Evolutionary conservation across 2,797 vertebrate species (phyloP).

Genomic region (Craterocephalus amniculus): DNA sequence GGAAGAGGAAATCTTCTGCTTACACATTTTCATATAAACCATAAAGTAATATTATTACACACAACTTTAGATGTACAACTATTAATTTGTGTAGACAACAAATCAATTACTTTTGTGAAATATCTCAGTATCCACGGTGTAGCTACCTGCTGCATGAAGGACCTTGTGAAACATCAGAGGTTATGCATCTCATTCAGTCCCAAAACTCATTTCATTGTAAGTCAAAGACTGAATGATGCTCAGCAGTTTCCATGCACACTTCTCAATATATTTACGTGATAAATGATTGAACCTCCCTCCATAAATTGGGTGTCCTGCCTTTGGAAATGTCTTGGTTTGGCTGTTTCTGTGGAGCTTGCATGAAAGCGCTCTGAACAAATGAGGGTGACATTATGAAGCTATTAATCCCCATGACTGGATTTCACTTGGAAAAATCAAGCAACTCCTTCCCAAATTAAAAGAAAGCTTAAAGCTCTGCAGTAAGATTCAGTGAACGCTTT

Average conservation of each 20-base stretch:
- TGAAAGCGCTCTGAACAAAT: slow-evolving; percentile 27
- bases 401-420: slow-evolving; percentile 12
- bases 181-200: neutral
- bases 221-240: neutral
- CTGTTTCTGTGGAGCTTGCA: slow-evolving; percentile 16
- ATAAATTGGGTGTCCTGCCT: slow-evolving; percentile 19
- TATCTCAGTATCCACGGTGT: neutral
- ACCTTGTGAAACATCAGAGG: too few relatives aligned
- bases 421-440: slow-evolving; percentile 7
- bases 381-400: slow-evolving; percentile 7
- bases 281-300: neutral
- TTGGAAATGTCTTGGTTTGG: slow-evolving; percentile 9
- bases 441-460: neutral
- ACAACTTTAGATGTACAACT: too few relatives aligned
- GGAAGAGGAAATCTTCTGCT: too few relatives aligned
- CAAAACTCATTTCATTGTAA: neutral
- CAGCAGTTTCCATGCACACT: neutral
- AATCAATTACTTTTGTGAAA: too few relatives aligned
- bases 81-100: too few relatives aligned
- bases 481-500: neutral
- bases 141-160: too few relatives aligned
- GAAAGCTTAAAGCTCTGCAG: slow-evolving; percentile 1
- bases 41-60: too few relatives aligned
- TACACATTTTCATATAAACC: too few relatives aligned
- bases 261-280: neutral